A percentile compares a stretch with the other conserved stretches of the same genome.
These are phyloP conservation scores for Brachypodius melanocephalos DNA, from an alignment of 2,113 vertebrate species.

Conservation along the genomic window DNA sequence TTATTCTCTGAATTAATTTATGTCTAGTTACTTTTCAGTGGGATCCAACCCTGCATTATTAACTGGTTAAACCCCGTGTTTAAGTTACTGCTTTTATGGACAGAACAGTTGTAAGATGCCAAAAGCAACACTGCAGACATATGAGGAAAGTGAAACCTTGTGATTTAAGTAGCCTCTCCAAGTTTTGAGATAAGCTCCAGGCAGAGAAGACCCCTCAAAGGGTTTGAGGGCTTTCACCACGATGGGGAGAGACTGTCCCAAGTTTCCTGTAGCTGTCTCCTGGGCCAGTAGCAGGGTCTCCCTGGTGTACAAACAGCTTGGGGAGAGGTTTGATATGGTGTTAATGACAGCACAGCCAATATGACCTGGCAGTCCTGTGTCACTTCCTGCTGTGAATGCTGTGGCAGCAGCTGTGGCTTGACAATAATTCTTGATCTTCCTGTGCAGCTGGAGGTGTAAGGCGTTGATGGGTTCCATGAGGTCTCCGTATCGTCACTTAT, in stretches of 20 bases:
- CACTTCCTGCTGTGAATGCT: neutral
- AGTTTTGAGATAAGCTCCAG: neutral
- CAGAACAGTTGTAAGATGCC: neutral
- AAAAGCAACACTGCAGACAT: neutral
- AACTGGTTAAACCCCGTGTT: neutral
- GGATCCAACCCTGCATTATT: neutral
- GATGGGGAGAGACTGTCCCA: slow-evolving; percentile 16
- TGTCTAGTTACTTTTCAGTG: neutral
- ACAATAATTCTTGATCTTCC: neutral
- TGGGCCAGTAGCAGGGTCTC: neutral
- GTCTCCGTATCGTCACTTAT: neutral
- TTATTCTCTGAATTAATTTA: neutral
- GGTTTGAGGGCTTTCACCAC: neutral
- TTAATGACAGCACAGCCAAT: neutral
- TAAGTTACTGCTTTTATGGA: neutral
- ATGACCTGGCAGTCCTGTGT: neutral
- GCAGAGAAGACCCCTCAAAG: neutral
- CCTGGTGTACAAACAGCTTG: neutral
- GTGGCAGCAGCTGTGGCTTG: neutral
- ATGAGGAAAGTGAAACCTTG: neutral
- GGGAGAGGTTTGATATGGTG: neutral
- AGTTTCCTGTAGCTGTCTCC: neutral
- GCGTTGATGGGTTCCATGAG: neutral
- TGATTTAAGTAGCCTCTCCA: neutral
- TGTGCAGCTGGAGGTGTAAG: neutral